A percentile compares a stretch with the other conserved stretches of the same genome.
Conservation (phyloP, 2,113 vertebrate genomes). For the Psettodes erumei region DNA sequence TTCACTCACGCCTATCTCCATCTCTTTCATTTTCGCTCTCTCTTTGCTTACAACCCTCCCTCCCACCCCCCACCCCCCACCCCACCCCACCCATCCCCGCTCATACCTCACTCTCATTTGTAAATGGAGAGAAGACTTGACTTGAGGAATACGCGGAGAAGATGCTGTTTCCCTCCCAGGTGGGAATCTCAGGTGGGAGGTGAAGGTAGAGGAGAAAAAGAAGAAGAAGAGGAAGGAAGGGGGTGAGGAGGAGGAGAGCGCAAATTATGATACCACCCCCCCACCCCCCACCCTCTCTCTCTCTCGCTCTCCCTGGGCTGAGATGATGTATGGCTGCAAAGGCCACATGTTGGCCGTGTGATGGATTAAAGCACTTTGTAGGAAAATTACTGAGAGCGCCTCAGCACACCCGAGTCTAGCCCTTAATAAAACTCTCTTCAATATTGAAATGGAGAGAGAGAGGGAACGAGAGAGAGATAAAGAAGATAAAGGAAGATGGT, state of each 20-base stretch:
- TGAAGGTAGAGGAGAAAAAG: conserved; percentile 36
- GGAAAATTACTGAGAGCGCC: conserved; percentile 98
- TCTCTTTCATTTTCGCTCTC: conserved; percentile 77
- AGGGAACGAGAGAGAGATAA: conserved; percentile 48
- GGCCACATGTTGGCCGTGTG: conserved; percentile 98
- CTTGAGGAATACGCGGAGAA: conserved; percentile 60
- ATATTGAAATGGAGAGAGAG: conserved; percentile 87
- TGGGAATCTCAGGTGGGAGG: conserved; percentile 63
- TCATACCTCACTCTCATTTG: conserved; percentile 75
- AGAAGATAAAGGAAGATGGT: conserved; percentile 65
- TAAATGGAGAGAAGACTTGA: conserved; percentile 71
- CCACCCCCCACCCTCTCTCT: conserved; percentile 49
- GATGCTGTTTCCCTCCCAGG: conserved; percentile 71
- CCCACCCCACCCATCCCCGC: conserved; percentile 37
- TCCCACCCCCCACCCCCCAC: background rate
- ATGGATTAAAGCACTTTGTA: conserved; percentile 99
- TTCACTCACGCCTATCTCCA: conserved; percentile 75
- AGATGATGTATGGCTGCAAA: conserved; percentile 99
- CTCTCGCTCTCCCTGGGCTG: conserved; percentile 85
- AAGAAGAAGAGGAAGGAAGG: conserved; percentile 32
- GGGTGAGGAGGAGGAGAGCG: conserved; percentile 46
- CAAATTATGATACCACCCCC: conserved; percentile 66
- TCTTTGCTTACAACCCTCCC: conserved; percentile 59
- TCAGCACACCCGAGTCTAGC: conserved; percentile 95
- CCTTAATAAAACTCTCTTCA: conserved; percentile 99